Percentiles rank a stretch among this genome's conserved stretches.
Evolutionary conservation across 2,797 vertebrate genomes (phyloP).

Genomic region (Pachyuromys duprasi): DNA sequence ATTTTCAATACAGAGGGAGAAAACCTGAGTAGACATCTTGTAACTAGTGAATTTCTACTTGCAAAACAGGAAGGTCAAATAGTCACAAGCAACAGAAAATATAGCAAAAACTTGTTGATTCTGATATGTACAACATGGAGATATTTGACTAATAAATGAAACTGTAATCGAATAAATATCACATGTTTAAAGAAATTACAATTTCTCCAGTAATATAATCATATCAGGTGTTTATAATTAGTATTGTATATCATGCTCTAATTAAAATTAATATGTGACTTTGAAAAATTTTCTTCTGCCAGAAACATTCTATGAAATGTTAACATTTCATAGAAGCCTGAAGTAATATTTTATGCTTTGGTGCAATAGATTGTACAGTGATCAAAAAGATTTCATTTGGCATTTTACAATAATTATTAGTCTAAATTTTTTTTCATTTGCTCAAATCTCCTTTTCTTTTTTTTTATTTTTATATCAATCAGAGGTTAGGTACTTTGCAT

Average conservation of each 20-base stretch:
- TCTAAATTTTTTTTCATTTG: neutral
- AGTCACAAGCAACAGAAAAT: neutral
- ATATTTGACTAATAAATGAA: neutral
- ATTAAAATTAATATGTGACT: neutral
- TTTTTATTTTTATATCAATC: too few relatives aligned
- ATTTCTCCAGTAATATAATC: neutral
- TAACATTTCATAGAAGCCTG: neutral
- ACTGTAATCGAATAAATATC: neutral
- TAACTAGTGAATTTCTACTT: neutral
- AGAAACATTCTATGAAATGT: too few relatives aligned
- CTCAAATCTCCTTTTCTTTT: too few relatives aligned
- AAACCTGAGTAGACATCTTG: neutral
- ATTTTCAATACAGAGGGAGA: neutral
- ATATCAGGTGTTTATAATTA: neutral
- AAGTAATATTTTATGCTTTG: neutral
- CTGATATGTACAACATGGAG: neutral
- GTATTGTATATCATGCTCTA: neutral
- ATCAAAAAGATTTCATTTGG: neutral
- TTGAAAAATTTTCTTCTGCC: neutral
- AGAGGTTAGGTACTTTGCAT: too few relatives aligned
- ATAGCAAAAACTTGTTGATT: neutral
- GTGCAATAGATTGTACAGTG: neutral
- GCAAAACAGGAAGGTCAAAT: neutral
- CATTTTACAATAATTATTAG: neutral
- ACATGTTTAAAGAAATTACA: slow-evolving; percentile 6